Conservation (phyloP, 2,888 invertebrate species). For the Athalia circularis region DNA sequence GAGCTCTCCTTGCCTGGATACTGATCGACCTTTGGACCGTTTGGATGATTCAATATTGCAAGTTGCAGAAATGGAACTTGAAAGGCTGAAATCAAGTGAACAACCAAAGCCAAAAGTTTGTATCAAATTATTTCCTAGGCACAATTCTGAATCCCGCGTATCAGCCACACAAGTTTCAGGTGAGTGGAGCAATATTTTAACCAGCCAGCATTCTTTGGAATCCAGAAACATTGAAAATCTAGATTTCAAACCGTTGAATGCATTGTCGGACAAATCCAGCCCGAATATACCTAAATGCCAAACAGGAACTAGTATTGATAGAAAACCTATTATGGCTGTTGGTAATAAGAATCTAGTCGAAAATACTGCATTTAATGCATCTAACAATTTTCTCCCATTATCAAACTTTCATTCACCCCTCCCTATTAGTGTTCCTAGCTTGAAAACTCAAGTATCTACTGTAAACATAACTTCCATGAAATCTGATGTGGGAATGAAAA, state of each 20-base stretch:
- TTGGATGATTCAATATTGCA: slow-evolving; percentile 78
- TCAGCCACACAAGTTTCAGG: slow-evolving; percentile 29
- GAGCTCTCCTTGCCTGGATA: slow-evolving; percentile 72
- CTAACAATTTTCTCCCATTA: slow-evolving; percentile 19
- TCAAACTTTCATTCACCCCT: neutral
- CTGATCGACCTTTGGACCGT: slow-evolving; percentile 75
- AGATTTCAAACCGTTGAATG: neutral
- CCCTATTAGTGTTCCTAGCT: neutral
- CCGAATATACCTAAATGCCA: neutral
- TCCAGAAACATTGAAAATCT: slow-evolving; percentile 3
- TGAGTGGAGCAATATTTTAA: slow-evolving; percentile 16
- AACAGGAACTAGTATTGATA: neutral
- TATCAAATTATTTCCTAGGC: slow-evolving; percentile 59
- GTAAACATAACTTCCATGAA: neutral
- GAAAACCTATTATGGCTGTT: slow-evolving; percentile 49
- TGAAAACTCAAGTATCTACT: slow-evolving; percentile 5
- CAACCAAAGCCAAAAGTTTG: slow-evolving; percentile 57
- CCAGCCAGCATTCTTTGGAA: neutral
- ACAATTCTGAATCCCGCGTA: slow-evolving; percentile 61
- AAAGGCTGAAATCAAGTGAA: slow-evolving; percentile 74
- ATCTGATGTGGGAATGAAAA: neutral
- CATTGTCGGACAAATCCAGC: neutral
- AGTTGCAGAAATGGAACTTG: slow-evolving; percentile 78
- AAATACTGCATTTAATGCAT: slow-evolving; percentile 34
- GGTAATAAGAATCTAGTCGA: slow-evolving; percentile 59